Percentiles rank a stretch among this genome's conserved stretches.
Evolutionary conservation across 2,113 vertebrate species (phyloP).

Genomic region (Acrocephalus kingi): DNA sequence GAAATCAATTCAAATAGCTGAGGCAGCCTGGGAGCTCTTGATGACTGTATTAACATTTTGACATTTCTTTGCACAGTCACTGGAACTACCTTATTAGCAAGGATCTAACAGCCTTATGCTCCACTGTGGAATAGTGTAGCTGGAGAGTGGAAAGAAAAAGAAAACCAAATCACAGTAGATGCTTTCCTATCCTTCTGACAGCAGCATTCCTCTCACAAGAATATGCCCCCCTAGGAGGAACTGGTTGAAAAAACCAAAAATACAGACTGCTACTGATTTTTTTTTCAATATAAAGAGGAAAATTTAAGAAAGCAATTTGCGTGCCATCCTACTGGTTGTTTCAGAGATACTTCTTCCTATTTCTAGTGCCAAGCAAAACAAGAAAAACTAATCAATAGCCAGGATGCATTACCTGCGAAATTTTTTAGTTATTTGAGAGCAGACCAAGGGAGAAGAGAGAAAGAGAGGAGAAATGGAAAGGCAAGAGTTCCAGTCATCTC

Average conservation of each 20-base stretch:
- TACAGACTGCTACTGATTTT: neutral
- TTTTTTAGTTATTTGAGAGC: neutral
- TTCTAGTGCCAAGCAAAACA: neutral
- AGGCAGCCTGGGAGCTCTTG: conserved; percentile 23
- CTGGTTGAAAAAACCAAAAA: neutral
- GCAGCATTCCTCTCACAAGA: neutral
- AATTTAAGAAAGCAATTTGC: neutral
- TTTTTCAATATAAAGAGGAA: neutral
- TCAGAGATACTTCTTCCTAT: neutral
- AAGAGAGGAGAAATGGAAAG: neutral
- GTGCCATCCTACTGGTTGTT: neutral
- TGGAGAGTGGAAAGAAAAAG: neutral
- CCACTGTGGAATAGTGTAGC: neutral
- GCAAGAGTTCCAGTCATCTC: neutral
- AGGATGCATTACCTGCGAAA: neutral
- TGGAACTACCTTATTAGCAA: conserved; percentile 16
- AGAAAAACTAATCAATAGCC: neutral
- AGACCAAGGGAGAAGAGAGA: neutral
- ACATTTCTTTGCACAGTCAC: conserved; percentile 38
- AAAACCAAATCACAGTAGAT: neutral
- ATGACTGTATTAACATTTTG: conserved; percentile 49
- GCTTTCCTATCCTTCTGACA: neutral
- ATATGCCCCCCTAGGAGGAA: neutral
- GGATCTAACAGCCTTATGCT: neutral
- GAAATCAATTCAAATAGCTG: conserved; percentile 12